Conservation (phyloP, 2,113 vertebrate species). For the Bungarus multicinctus region DNA sequence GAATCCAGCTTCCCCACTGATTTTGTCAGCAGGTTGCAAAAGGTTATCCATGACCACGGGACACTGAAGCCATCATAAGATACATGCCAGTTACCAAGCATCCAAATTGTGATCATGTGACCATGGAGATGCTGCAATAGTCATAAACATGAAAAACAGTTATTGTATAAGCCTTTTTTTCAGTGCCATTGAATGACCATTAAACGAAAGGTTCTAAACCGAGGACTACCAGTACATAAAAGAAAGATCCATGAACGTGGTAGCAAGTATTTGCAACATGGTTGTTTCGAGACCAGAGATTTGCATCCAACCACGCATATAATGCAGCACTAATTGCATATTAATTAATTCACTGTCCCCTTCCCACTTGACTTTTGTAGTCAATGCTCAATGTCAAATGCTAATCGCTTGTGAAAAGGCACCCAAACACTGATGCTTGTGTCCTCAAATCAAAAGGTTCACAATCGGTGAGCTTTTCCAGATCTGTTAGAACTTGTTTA, state of each 20-base stretch:
- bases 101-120: background rate
- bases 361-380: background rate
- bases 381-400: background rate
- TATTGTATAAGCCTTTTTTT: background rate
- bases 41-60: background rate
- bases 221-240: background rate
- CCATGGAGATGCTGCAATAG: background rate
- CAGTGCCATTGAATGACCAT: background rate
- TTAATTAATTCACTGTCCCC: fast-evolving
- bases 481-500: background rate
- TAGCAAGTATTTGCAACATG: background rate
- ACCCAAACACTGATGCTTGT: background rate
- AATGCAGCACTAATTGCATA: background rate
- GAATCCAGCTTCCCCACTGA: background rate
- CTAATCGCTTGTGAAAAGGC: background rate
- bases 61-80: background rate
- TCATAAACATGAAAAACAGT: background rate
- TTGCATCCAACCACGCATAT: background rate
- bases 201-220: background rate
- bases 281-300: background rate
- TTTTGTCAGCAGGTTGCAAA: background rate
- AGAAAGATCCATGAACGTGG: background rate
- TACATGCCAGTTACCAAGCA: background rate
- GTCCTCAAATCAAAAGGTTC: background rate
- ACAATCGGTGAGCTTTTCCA: background rate